A percentile compares a stretch with the other conserved stretches of the same genome.
Evolutionary conservation across 2,113 vertebrate genomes (phyloP).

Genomic region (Nanorana parkeri): DNA sequence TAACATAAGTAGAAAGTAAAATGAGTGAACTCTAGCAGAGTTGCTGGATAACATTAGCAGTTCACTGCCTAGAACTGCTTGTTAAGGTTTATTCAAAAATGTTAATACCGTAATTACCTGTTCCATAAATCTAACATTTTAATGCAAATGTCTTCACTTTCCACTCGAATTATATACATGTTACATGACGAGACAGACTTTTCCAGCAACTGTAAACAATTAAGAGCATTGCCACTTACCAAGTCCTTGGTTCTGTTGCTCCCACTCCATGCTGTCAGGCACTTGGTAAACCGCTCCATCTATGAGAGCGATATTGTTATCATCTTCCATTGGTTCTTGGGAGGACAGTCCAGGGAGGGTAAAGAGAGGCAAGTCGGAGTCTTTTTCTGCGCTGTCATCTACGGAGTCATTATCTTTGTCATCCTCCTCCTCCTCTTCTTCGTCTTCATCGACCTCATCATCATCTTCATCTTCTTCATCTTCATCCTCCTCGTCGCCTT

Average conservation of each 20-base stretch:
- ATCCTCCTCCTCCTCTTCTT: conserved; percentile 86
- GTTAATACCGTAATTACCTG: too few species aligned
- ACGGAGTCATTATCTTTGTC: conserved; percentile 80
- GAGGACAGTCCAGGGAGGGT: conserved; percentile 77
- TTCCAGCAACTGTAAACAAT: neutral
- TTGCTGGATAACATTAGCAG: too few species aligned
- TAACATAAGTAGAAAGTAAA: too few species aligned
- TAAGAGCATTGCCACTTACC: conserved; percentile 75
- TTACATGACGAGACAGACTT: neutral
- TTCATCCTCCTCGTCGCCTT: conserved; percentile 78
- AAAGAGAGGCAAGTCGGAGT: conserved; percentile 75
- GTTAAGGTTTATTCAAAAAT: too few species aligned
- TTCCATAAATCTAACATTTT: too few species aligned
- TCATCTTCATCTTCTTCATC: conserved; percentile 86
- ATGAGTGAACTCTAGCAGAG: too few species aligned
- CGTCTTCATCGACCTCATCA: conserved; percentile 81
- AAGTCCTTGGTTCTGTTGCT: conserved; percentile 91
- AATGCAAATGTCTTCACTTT: too few species aligned
- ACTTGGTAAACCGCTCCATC: conserved; percentile 78
- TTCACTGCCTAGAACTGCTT: too few species aligned
- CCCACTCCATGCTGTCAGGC: conserved; percentile 87
- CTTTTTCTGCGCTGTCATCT: conserved; percentile 85
- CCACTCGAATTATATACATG: too few species aligned
- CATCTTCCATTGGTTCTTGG: conserved; percentile 74
- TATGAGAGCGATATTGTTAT: conserved; percentile 66